A percentile compares a stretch with the other conserved stretches of the same genome.
Conservation (phyloP, 2,113 vertebrate genomes). For the Oophaga pumilio region DNA sequence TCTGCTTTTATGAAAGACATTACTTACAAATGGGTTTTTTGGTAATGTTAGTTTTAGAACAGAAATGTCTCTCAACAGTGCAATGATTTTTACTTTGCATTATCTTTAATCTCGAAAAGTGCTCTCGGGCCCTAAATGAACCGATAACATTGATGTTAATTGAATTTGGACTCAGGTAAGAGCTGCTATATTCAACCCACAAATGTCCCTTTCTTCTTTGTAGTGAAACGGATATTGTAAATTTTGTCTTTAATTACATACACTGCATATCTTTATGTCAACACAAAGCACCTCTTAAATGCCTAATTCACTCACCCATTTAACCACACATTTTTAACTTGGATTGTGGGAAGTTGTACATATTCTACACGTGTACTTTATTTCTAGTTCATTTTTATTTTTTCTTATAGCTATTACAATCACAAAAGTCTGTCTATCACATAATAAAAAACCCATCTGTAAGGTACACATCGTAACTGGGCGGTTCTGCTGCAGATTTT, state of each 20-base stretch:
- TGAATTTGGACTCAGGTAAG: conserved; percentile 23
- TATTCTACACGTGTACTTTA: neutral
- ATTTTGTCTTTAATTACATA: neutral
- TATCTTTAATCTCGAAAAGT: conserved; percentile 15
- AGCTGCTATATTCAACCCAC: neutral
- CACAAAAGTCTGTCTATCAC: too few species aligned
- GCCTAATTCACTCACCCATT: neutral
- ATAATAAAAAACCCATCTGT: too few species aligned
- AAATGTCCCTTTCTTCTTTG: neutral
- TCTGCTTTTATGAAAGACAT: conserved; percentile 31
- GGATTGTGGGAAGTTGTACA: neutral
- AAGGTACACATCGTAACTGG: too few species aligned
- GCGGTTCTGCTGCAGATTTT: too few species aligned
- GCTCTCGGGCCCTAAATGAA: conserved; percentile 18
- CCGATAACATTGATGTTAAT: conserved; percentile 27
- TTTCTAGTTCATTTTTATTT: neutral
- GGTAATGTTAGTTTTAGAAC: conserved; percentile 35
- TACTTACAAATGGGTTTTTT: conserved; percentile 27
- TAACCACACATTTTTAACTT: neutral
- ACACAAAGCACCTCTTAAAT: neutral
- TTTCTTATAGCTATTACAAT: neutral
- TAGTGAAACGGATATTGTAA: neutral
- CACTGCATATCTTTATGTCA: conserved; percentile 18
- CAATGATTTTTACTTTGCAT: conserved; percentile 40
- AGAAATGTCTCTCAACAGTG: conserved; percentile 32